Conservation (phyloP, 2,888 invertebrate species). For the Epinotia bilunana region DNA sequence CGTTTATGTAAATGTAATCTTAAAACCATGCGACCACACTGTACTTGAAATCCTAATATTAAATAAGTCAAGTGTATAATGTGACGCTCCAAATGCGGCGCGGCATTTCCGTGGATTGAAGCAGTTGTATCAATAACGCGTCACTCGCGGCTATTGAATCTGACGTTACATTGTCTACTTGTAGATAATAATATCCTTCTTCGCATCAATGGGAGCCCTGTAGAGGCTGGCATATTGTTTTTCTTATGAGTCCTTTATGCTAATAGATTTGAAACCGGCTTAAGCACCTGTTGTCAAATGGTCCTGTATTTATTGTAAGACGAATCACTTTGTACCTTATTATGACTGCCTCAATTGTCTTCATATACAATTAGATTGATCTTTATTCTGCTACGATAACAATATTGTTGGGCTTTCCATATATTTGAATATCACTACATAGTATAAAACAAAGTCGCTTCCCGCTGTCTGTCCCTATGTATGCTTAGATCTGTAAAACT, state of each 20-base stretch:
- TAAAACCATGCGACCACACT: background rate
- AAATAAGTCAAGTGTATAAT: background rate
- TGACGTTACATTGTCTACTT: conserved; percentile 25
- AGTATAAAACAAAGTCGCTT: too few relatives aligned
- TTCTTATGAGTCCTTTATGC: background rate
- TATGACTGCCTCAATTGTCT: too few relatives aligned
- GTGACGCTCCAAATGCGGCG: background rate
- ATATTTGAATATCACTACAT: too few relatives aligned
- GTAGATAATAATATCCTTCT: conserved; percentile 28
- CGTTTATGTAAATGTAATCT: background rate
- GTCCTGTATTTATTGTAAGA: too few relatives aligned
- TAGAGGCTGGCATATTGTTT: background rate
- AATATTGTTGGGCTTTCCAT: too few relatives aligned
- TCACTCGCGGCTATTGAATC: conserved; percentile 23
- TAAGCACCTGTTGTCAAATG: background rate
- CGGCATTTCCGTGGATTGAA: conserved; percentile 6
- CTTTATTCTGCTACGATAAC: too few relatives aligned
- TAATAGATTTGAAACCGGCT: background rate
- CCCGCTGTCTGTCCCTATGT: too few relatives aligned
- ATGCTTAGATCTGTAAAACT: too few relatives aligned
- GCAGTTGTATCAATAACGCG: conserved; percentile 40
- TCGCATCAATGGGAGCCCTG: conserved; percentile 6
- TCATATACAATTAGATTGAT: too few relatives aligned
- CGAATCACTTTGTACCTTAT: too few relatives aligned
- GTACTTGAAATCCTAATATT: conserved; percentile 1